Evolutionary conservation across 2,888 invertebrate species (phyloP), one percentile per base, ranked within the genome.

Genomic region (Galeruca laticollis): DNA sequence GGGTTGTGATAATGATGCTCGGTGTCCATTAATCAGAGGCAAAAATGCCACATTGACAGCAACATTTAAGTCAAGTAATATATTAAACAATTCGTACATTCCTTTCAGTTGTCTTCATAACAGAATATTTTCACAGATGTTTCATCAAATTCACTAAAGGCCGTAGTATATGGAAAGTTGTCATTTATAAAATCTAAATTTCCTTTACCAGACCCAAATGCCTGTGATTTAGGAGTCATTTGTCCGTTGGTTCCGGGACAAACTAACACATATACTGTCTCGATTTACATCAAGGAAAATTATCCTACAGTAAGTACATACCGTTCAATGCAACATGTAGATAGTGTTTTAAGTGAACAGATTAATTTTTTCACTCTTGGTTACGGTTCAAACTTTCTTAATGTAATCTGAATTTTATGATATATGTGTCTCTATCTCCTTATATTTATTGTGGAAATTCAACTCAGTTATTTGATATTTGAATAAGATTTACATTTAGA

Each of bases 121-220:
- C 57, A 8, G 18, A 13, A 49, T 61, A 62, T 76, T 75, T 35
- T 59, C 35, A 35, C 56, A 90, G 92, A 87, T 57, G 84, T 85
- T 76, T 88, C 87, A 61, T 86, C 89, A 4, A 81, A 83, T 47
- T 78, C 79, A 10, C 85, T 94, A n/a, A 88, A 84, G 62, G 90
- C 93, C 0, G 88, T 90, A 2, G 94, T 95, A 0, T 93, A 94
- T 84, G 96, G 95, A 0, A 87, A 93, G 68, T 88, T 95, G 40
- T 87, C 90, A 85, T 90, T 90, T 68, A 85, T 94, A 43, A 91
- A 92, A 0, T 87, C 94, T 73, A 93, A 93, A 1, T 95, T 94
- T 83, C 90, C 90, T 9, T 83, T 95, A 73, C 87, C 91, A 15
- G 90, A 94, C 81, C 88, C 92, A 0, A 88, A 95, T 82, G 95